Evolutionary conservation across 2,888 invertebrate species (phyloP).

Genomic region (Merodon equestris): DNA sequence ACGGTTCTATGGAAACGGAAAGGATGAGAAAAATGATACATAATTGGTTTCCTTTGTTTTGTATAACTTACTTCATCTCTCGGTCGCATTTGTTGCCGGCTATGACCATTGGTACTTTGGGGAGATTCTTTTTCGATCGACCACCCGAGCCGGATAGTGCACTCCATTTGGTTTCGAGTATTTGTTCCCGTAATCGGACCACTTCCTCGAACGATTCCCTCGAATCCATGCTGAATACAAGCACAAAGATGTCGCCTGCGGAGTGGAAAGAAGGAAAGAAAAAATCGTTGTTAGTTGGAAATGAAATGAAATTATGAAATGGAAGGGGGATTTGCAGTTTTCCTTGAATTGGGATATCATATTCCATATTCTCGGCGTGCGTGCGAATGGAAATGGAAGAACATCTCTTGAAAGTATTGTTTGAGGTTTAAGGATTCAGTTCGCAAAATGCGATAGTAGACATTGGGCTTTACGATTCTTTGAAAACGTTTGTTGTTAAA

Average conservation of each 20-base stretch:
- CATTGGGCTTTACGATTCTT: no score
- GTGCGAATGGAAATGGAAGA: no score
- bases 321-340: no score
- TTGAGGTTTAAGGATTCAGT: no score
- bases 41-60: background rate
- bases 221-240: conserved; percentile 92
- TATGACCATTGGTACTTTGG: conserved; percentile 90
- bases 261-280: conserved; percentile 70
- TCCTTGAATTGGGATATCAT: no score
- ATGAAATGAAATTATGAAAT: background rate
- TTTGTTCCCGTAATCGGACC: conserved; percentile 88
- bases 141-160: conserved; percentile 83
- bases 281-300: background rate
- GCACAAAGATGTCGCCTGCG: conserved; percentile 87
- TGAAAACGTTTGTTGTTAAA: no score
- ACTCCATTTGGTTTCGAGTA: conserved; percentile 89
- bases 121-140: conserved; percentile 82
- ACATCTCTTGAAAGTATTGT: no score
- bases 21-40: conserved; percentile 23
- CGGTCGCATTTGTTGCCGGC: conserved; percentile 93
- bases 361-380: no score
- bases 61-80: conserved; percentile 83
- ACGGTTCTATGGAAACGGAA: conserved; percentile 82
- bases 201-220: conserved; percentile 92
- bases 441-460: no score